Conservation (phyloP, 23 tunicate genomes). For the Aplidium turbinatum region DNA sequence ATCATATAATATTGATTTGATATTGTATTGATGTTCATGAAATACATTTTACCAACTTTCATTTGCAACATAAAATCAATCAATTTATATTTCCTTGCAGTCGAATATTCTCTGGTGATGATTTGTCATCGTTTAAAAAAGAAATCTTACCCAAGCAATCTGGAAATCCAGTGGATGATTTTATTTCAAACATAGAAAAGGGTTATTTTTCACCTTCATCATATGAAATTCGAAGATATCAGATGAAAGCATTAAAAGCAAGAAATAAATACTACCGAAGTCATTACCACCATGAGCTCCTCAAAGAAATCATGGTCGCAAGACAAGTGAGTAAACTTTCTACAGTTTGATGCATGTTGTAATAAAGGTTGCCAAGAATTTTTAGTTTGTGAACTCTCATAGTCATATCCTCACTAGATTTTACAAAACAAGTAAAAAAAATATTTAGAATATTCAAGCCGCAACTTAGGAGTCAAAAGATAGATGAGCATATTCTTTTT, state of each 20-base stretch:
- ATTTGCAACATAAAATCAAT: too few relatives aligned
- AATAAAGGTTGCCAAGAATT: not conserved
- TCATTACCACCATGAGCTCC: slow-evolving; percentile 35
- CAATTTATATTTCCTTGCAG: too few relatives aligned
- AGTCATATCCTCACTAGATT: not conserved
- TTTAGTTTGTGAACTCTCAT: not conserved
- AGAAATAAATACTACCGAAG: slow-evolving; percentile 5
- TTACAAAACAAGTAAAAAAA: too few relatives aligned
- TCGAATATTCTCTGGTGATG: too few relatives aligned
- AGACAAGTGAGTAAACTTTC: slow-evolving; percentile 33
- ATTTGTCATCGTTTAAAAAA: too few relatives aligned
- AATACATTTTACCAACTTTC: too few relatives aligned
- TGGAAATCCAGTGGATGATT: slow-evolving; percentile 36
- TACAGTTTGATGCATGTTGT: not conserved
- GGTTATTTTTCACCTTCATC: slow-evolving; percentile 9
- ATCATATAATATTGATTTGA: too few relatives aligned
- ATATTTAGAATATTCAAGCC: too few relatives aligned
- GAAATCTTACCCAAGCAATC: too few relatives aligned
- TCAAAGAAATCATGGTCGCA: slow-evolving; percentile 44
- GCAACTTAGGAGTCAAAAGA: too few relatives aligned
- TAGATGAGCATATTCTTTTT: too few relatives aligned
- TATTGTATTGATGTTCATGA: too few relatives aligned
- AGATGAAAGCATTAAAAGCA: slow-evolving; percentile 6
- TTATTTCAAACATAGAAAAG: slow-evolving; percentile 18
- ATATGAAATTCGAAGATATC: slow-evolving; percentile 17